These are phyloP conservation scores for Cheilosia grossa DNA, from an alignment of 2,888 invertebrate species.

Conservation along the genomic window DNA sequence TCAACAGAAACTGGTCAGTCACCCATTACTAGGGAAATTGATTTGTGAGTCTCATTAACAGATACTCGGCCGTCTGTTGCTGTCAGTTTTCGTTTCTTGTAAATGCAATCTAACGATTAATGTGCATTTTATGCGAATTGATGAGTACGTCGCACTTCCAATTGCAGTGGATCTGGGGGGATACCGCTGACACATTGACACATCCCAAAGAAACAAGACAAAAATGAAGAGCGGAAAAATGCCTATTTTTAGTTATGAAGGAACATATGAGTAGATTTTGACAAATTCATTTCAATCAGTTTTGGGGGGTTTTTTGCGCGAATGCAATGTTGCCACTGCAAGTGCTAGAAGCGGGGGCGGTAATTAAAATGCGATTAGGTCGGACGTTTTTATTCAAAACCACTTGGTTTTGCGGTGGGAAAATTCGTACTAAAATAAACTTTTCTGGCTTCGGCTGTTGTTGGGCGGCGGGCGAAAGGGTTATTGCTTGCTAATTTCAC, in stretches of 20 bases:
- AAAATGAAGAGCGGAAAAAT: constrained; percentile 10
- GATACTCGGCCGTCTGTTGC: constrained; percentile 72
- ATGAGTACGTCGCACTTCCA: constrained; percentile 16
- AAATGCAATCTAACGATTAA: constrained; percentile 68
- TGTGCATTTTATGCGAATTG: constrained; percentile 66
- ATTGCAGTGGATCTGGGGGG: background rate
- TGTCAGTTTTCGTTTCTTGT: constrained; percentile 63
- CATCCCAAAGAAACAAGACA: background rate
- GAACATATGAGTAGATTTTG: constrained; percentile 33
- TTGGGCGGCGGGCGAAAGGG: background rate
- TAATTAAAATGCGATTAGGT: constrained; percentile 71
- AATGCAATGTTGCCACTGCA: background rate
- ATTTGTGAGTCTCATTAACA: constrained; percentile 74
- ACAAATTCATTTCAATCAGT: constrained; percentile 59
- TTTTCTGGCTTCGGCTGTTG: background rate
- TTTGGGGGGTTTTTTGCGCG: background rate
- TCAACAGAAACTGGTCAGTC: constrained; percentile 16
- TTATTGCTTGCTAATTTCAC: background rate
- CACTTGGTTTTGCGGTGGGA: background rate
- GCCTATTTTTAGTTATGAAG: constrained; percentile 20
- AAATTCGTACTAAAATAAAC: background rate
- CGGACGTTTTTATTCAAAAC: constrained; percentile 6
- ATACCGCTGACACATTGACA: constrained; percentile 31
- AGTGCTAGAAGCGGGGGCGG: constrained; percentile 37
- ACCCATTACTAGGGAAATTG: constrained; percentile 52